Evolutionary conservation across 1,140 invertebrate genomes (phyloP).

Genomic region (Leptinotarsa undecemlineata): DNA sequence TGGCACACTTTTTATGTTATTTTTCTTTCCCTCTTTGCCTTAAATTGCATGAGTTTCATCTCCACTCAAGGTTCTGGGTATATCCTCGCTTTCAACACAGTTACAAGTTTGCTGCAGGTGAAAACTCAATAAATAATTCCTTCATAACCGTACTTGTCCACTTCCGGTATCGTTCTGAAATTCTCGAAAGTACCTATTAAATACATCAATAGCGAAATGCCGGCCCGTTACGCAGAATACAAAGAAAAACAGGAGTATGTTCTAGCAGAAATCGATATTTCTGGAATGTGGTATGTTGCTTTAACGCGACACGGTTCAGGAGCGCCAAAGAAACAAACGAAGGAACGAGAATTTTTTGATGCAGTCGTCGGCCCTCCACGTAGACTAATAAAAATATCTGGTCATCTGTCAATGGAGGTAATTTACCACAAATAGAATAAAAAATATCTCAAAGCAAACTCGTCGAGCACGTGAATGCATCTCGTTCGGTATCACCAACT

Average conservation of each 20-base stretch:
- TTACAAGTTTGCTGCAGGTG: too few relatives aligned
- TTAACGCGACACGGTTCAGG: neutral
- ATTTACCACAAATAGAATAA: neutral
- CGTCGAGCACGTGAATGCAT: neutral
- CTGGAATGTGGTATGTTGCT: neutral
- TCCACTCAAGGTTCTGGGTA: too few relatives aligned
- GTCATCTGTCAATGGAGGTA: neutral
- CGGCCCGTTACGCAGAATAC: neutral
- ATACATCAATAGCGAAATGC: too few relatives aligned
- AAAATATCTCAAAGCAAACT: constrained; percentile 2
- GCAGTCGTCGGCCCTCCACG: neutral
- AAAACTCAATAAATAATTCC: too few relatives aligned
- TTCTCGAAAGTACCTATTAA: too few relatives aligned
- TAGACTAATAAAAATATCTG: constrained; percentile 6
- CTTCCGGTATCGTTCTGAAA: too few relatives aligned
- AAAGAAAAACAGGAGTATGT: neutral
- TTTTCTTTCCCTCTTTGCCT: too few relatives aligned
- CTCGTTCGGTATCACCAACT: neutral
- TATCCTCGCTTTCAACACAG: too few relatives aligned
- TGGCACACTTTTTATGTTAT: too few relatives aligned
- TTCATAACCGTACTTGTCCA: too few relatives aligned
- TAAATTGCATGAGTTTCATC: too few relatives aligned
- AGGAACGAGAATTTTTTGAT: neutral
- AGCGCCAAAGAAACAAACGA: neutral
- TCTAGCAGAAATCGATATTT: neutral